Evolutionary conservation across 2,888 invertebrate genomes (phyloP), one percentile per base, ranked within the genome.

Genomic region (Microplitis deprimator): DNA sequence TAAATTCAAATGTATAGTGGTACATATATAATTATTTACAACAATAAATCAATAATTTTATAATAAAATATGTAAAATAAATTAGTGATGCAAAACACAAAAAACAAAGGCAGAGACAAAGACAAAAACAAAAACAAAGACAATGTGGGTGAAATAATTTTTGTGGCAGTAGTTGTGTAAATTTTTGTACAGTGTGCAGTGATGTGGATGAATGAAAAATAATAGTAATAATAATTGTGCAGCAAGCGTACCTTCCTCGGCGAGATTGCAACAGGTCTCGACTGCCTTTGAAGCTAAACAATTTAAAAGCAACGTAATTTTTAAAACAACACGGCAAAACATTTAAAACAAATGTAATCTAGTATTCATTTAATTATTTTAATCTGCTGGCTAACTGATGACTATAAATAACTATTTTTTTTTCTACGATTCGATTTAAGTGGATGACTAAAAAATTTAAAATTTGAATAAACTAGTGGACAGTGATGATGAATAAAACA

Each of bases 281-380:
- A 77, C 93, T 93, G 86, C 93, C 92, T 89, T 93, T 93, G 91
- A 93, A 93, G 91, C 93, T 93, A 91, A 85, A 90, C 88, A 86
- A 83, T 83, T 80, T 80, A 75, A 81, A 81, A 79, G 68, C 73
- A 80, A 81, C 61, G 41, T 71, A 68, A 59, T 69, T 65, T 60
- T 75, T 71, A 64, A 78, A 69, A 75, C 59, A 59, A 68, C 77
- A 78, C 74, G 77, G 76, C 75, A 65, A 70, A 73, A 65, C 68
- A 60, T 77, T 17, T 38, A n/a, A 69, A 50, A 73, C 38, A 71
- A 39, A 50, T 50, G 50, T 13, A 50, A 50, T 10, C 8, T 50
- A 13, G 13, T 10, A 50, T 13, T 50, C 8, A 50, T 50, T 50
- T 10, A 50, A 10, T 20, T 20, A 20, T 20, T 20, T 20, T 20